These are phyloP conservation scores for Proteles cristata DNA, from an alignment of 2,113 vertebrate genomes.

Conservation along the genomic window DNA sequence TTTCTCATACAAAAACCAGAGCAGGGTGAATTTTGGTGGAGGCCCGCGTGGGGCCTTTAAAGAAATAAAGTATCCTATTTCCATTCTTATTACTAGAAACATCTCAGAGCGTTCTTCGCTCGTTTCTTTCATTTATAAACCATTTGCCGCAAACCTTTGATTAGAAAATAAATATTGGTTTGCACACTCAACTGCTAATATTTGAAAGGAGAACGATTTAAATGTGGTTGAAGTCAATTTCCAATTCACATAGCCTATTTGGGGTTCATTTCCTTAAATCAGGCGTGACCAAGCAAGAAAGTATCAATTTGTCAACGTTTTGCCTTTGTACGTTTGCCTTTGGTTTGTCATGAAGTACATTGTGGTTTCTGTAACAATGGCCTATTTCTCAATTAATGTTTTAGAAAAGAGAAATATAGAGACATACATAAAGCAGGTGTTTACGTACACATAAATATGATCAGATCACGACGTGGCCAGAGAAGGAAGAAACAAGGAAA, in stretches of 20 bases:
- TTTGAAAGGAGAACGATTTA: conserved; percentile 66
- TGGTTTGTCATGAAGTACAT: conserved; percentile 12
- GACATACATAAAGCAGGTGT: neutral
- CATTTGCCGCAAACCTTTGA: conserved; percentile 30
- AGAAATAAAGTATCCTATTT: conserved; percentile 56
- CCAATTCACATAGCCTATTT: conserved; percentile 75
- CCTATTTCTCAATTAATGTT: conserved; percentile 58
- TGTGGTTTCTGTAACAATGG: conserved; percentile 49
- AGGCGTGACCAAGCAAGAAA: conserved; percentile 69
- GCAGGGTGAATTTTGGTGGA: neutral
- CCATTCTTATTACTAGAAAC: conserved; percentile 15
- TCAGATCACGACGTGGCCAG: neutral
- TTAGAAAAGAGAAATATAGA: conserved; percentile 29
- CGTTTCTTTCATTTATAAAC: conserved; percentile 49
- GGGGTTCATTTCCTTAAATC: conserved; percentile 71
- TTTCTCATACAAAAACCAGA: neutral
- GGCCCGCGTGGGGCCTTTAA: conserved; percentile 11
- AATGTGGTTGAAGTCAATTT: conserved; percentile 74
- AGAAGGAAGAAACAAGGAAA: neutral
- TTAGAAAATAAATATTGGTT: conserved; percentile 64
- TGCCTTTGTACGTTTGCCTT: conserved; percentile 34
- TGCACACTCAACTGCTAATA: conserved; percentile 65
- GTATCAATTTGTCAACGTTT: conserved; percentile 69
- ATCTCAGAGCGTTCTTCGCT: conserved; percentile 43
- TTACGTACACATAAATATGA: neutral